Percentiles rank a stretch among this genome's conserved stretches.
Evolutionary conservation across 2,113 vertebrate species (phyloP).

Genomic region (Sylvietta virens): DNA sequence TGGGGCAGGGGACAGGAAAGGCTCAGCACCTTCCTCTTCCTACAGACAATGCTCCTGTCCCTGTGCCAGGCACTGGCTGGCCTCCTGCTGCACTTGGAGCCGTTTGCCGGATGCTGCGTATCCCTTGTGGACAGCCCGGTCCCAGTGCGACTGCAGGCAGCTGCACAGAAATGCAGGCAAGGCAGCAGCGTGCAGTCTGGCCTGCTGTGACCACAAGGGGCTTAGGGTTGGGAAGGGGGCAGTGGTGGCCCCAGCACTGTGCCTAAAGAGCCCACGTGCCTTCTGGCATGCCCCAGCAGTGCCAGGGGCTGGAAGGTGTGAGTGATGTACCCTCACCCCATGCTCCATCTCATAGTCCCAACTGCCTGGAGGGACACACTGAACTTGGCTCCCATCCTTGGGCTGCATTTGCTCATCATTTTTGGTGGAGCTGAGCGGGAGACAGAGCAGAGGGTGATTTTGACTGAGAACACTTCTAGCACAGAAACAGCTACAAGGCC

Average conservation of each 20-base stretch:
- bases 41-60: not conserved
- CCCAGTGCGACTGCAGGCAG: not conserved
- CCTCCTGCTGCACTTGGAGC: not conserved
- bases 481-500: not conserved
- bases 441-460: not conserved
- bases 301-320: not conserved
- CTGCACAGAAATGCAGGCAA: not conserved
- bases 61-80: not conserved
- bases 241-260: not conserved
- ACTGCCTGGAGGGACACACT: not conserved
- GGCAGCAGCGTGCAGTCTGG: not conserved
- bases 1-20: not conserved
- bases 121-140: not conserved
- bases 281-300: not conserved
- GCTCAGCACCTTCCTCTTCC: not conserved
- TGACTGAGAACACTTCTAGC: not conserved
- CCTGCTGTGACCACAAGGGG: not conserved
- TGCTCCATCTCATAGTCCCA: not conserved
- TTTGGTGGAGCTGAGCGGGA: slow-evolving; percentile 4
- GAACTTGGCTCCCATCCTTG: not conserved
- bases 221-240: not conserved
- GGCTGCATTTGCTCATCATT: not conserved
- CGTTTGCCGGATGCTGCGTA: not conserved
- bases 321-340: not conserved
- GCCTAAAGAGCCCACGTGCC: not conserved